A percentile compares a stretch with the other conserved stretches of the same genome.
These are phyloP conservation scores for Epicauta chinensis DNA, from an alignment of 1,140 invertebrate species.

Conservation along the genomic window DNA sequence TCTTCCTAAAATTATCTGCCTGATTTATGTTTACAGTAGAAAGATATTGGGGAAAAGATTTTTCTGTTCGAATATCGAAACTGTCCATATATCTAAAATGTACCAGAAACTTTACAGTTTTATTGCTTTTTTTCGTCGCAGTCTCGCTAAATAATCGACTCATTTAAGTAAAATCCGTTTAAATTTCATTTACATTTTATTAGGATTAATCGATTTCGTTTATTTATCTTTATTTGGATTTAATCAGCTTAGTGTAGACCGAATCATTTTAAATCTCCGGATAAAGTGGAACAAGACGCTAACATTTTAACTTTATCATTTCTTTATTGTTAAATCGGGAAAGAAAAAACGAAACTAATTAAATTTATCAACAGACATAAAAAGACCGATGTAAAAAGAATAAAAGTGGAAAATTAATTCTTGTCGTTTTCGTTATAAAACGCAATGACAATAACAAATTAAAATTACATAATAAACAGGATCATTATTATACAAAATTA, in stretches of 20 bases:
- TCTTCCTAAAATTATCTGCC: constrained; percentile 14
- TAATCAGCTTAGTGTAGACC: constrained; percentile 12
- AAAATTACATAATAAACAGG: too few relatives aligned
- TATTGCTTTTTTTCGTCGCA: too few relatives aligned
- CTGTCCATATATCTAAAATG: too few relatives aligned
- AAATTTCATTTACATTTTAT: constrained; percentile 20
- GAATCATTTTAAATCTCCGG: constrained; percentile 11
- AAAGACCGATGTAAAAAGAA: too few relatives aligned
- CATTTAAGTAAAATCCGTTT: constrained; percentile 7
- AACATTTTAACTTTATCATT: constrained; percentile 8
- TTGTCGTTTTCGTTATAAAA: too few relatives aligned
- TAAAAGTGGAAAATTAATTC: too few relatives aligned
- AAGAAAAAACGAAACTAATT: neutral
- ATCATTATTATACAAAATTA: too few relatives aligned
- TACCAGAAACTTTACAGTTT: too few relatives aligned
- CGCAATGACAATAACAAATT: too few relatives aligned
- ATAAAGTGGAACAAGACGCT: constrained; percentile 13
- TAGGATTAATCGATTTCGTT: constrained; percentile 16
- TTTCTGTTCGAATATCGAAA: too few relatives aligned
- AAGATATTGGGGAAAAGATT: too few relatives aligned
- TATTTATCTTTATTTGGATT: constrained; percentile 17
- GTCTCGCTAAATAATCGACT: constrained; percentile 6
- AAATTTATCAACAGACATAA: neutral
- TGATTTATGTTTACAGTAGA: constrained; percentile 11
- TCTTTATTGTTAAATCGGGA: neutral